phyloP scores from a whole-genome alignment of 2,888 invertebrate genomes.

The Pterobdella sp. region DNA sequence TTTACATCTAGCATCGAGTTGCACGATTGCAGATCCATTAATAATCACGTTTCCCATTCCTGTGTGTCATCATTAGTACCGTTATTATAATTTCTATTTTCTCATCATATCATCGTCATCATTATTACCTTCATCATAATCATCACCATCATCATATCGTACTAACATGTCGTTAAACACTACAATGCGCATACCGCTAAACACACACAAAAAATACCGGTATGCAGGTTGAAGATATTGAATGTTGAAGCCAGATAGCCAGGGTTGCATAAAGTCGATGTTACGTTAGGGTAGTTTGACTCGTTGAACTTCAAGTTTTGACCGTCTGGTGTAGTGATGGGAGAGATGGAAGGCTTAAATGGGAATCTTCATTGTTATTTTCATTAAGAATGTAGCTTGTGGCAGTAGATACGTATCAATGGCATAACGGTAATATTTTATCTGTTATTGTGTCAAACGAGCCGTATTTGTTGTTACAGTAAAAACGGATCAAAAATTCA shows the following conservation, averaged over 20 bases:
- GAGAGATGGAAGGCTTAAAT: too few species aligned
- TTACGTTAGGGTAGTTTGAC: conserved; percentile 7
- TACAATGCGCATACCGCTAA: neutral
- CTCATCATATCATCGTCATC: too few species aligned
- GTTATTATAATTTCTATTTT: neutral
- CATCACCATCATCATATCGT: neutral
- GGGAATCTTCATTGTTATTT: too few species aligned
- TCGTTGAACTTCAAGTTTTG: neutral
- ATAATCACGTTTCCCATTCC: conserved; percentile 32
- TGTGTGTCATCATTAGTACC: neutral
- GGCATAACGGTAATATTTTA: too few species aligned
- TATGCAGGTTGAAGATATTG: conserved; percentile 14
- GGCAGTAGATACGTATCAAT: too few species aligned
- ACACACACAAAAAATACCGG: neutral
- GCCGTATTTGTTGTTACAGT: too few species aligned
- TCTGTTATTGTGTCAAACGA: too few species aligned
- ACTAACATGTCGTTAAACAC: neutral
- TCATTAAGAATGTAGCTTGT: too few species aligned
- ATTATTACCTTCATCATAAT: neutral
- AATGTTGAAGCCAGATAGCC: conserved; percentile 4
- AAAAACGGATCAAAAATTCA: too few species aligned
- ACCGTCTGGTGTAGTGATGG: neutral
- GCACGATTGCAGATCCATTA: conserved; percentile 11
- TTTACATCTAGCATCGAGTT: conserved; percentile 36
- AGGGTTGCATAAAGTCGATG: neutral